Conservation (phyloP, 2,888 invertebrate species). For the Brachypterus glaber region DNA sequence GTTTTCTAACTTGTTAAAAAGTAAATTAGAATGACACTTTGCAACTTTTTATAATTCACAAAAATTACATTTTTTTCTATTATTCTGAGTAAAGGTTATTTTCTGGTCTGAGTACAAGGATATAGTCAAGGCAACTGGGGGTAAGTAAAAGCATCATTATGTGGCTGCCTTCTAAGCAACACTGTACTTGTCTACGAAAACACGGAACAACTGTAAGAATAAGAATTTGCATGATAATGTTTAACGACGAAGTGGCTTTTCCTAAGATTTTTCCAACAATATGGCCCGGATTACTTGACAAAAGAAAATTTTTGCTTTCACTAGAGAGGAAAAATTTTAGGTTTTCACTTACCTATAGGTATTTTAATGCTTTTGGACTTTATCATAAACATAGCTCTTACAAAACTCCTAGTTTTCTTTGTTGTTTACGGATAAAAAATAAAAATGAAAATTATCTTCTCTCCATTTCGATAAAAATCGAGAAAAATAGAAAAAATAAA, state of each 20-base stretch:
- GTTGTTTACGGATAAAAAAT: no score
- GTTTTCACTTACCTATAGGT: no score
- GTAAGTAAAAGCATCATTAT: constrained; percentile 31
- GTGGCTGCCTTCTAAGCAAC: constrained; percentile 31
- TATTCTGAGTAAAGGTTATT: neutral
- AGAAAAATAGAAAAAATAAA: no score
- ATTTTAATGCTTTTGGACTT: no score
- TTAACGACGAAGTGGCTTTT: constrained; percentile 34
- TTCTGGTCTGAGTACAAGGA: no score
- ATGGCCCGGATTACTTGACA: constrained; percentile 29
- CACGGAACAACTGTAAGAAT: constrained; percentile 40
- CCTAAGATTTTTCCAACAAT: constrained; percentile 28
- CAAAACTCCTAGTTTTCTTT: no score
- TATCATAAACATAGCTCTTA: no score
- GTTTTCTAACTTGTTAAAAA: no score
- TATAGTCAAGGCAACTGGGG: constrained; percentile 22
- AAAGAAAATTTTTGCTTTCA: constrained; percentile 15
- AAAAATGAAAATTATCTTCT: no score
- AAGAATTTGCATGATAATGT: constrained; percentile 41
- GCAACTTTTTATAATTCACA: no score
- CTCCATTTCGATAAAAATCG: no score
- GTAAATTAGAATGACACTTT: no score
- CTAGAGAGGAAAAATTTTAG: constrained; percentile 14
- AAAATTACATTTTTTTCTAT: neutral
- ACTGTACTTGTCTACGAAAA: constrained; percentile 38